These are phyloP conservation scores for Thalassoma bifasciatum DNA, from an alignment of 2,113 vertebrate species.

Conservation along the genomic window DNA sequence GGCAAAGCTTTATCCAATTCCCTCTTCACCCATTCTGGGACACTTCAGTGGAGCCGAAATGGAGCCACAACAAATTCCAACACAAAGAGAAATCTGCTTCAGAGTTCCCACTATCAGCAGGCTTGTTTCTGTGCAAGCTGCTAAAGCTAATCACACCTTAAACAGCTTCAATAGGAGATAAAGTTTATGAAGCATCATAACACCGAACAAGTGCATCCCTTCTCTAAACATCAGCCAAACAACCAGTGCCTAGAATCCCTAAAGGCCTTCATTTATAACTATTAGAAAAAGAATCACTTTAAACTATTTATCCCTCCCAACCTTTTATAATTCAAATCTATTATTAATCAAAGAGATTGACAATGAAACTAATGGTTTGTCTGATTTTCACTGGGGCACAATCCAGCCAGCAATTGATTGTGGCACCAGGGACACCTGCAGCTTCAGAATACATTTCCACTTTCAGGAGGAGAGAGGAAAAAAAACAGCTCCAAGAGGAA, in stretches of 20 bases:
- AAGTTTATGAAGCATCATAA: constrained; percentile 4
- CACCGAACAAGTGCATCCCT: constrained; percentile 12
- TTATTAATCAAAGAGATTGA: constrained; percentile 79
- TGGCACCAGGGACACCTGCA: constrained; percentile 84
- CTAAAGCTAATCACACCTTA: constrained; percentile 36
- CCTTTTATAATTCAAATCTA: constrained; percentile 69
- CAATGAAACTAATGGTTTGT: constrained; percentile 77
- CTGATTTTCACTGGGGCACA: constrained; percentile 78
- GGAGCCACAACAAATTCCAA: constrained; percentile 55
- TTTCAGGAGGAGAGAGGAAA: constrained; percentile 66
- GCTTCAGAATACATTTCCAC: constrained; percentile 85
- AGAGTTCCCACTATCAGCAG: constrained; percentile 12
- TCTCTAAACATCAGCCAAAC: constrained; percentile 7
- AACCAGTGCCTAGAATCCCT: constrained; percentile 37
- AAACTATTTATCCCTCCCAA: constrained; percentile 52
- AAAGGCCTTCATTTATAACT: constrained; percentile 54
- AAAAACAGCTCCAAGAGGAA: constrained; percentile 75
- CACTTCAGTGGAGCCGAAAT: constrained; percentile 69
- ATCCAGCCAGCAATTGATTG: constrained; percentile 84
- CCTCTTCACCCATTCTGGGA: constrained; percentile 72
- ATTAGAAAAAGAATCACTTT: constrained; percentile 59
- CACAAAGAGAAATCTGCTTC: constrained; percentile 52
- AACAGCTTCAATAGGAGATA: constrained; percentile 1
- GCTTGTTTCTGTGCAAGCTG: constrained; percentile 5
- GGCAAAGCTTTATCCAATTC: constrained; percentile 75